phyloP scores from a whole-genome alignment of 2,797 vertebrate species.

The Sternotherus odoratus region DNA sequence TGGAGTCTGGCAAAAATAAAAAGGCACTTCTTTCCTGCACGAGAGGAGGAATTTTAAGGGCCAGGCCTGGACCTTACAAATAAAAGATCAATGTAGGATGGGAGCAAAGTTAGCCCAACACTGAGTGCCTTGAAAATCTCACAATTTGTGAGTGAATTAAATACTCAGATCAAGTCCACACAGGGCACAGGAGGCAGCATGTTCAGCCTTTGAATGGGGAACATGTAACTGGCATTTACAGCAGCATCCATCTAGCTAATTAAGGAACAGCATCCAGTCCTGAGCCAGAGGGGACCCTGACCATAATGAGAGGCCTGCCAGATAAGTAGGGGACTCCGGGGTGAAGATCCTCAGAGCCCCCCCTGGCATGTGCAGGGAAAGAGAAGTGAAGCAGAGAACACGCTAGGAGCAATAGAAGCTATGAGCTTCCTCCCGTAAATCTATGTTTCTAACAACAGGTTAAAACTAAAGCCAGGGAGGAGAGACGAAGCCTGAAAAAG shows the following conservation, averaged over 20 bases:
- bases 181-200: background rate
- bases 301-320: fast-evolving
- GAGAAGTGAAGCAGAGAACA: background rate
- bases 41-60: background rate
- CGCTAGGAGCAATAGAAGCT: background rate
- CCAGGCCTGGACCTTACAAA: background rate
- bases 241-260: background rate
- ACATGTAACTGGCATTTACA: background rate
- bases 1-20: background rate
- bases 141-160: background rate
- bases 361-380: fast-evolving
- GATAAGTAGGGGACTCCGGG: background rate
- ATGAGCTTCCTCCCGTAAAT: background rate
- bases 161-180: background rate
- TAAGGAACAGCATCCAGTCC: background rate
- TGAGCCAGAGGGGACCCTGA: fast-evolving
- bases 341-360: background rate
- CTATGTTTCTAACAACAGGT: background rate
- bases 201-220: background rate
- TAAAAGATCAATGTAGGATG: background rate
- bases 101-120: background rate
- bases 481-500: background rate
- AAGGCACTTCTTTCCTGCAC: background rate
- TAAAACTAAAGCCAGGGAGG: background rate
- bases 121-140: background rate